Base-by-base conservation (phyloP, 2,113 vertebrate genomes). In the Mixornis gularis region DNA sequence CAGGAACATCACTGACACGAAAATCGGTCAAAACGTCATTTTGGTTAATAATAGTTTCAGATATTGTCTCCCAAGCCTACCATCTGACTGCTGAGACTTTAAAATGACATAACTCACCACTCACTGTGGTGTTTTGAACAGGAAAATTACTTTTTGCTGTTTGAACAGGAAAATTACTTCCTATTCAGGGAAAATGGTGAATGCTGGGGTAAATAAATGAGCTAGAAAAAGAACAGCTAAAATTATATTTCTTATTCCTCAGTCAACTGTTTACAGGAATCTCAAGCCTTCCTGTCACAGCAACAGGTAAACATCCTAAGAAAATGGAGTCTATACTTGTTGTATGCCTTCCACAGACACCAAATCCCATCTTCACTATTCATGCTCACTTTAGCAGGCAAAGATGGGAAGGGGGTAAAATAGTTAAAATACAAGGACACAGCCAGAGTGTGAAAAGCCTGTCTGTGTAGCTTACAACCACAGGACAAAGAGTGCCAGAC, bases 111-210 rank as follows among this genome's bases (percentile, higher is more conserved):
- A 84, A 49, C 7, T 16, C 2, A 0, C 30, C 40, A 16, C 19
- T 10, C 8, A 14, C 60, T 41, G 40, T 38, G 38, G 38, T 38
- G 38, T 38, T 52, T 78, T 53, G n/a, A 95, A 94, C 56, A 92
- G 36, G 72, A 92, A 88, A 95, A 94, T 71, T 0, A 90, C 68
- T 90, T 94, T 90, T 92, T 44, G 58, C 56, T 41, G 40, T 52
- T 78, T 53, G n/a, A 95, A 94, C 60, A 92, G 36, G 72, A 92
- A 88, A 95, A 94, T 71, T 0, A 90, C 68, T 90, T 91, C 77
- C 85, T 74, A 55, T 60, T 93, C 76, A 90, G 40, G 25, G 36
- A 86, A 90, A 56, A 69, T 0, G 0, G 53, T 68, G 58, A 88
- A 70, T 22, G 12, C 27, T 70, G 19, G 2, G 2, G 21, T 92